Conservation (phyloP, 2,113 vertebrate genomes). For the Phaethon lepturus region DNA sequence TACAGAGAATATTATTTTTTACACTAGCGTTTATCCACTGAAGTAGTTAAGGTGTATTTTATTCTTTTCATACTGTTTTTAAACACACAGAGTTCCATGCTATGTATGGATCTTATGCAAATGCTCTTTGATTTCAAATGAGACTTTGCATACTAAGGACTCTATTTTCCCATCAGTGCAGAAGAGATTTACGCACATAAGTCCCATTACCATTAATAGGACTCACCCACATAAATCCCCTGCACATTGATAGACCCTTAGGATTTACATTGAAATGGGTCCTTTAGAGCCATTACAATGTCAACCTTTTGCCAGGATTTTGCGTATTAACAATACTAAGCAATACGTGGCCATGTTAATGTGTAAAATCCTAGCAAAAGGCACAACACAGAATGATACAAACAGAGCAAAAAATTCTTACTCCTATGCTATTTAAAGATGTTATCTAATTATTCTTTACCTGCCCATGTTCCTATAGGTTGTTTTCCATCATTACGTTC, state of each 20-base stretch:
- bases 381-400: slow-evolving; percentile 19
- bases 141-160: slow-evolving; percentile 70
- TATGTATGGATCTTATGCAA: slow-evolving; percentile 63
- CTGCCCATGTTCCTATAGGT: not conserved
- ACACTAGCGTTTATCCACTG: not conserved
- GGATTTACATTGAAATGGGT: slow-evolving; percentile 66
- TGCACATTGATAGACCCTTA: slow-evolving; percentile 64
- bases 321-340: slow-evolving; percentile 68
- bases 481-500: not conserved
- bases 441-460: slow-evolving; percentile 15
- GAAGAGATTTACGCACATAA: slow-evolving; percentile 61
- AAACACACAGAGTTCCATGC: not conserved
- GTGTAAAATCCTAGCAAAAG: slow-evolving; percentile 66
- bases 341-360: slow-evolving; percentile 66
- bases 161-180: slow-evolving; percentile 62
- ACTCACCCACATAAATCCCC: slow-evolving; percentile 63
- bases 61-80: slow-evolving; percentile 39
- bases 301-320: slow-evolving; percentile 62
- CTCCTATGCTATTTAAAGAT: slow-evolving; percentile 7
- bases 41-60: slow-evolving; percentile 38
- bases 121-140: slow-evolving; percentile 69
- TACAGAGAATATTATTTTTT: not conserved
- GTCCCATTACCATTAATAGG: slow-evolving; percentile 71
- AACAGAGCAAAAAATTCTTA: slow-evolving; percentile 16
- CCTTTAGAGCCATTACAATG: slow-evolving; percentile 71